A percentile compares a stretch with the other conserved stretches of the same genome.
phyloP scores from a whole-genome alignment of 2,113 vertebrate species.

The Ancistrus triradiatus region DNA sequence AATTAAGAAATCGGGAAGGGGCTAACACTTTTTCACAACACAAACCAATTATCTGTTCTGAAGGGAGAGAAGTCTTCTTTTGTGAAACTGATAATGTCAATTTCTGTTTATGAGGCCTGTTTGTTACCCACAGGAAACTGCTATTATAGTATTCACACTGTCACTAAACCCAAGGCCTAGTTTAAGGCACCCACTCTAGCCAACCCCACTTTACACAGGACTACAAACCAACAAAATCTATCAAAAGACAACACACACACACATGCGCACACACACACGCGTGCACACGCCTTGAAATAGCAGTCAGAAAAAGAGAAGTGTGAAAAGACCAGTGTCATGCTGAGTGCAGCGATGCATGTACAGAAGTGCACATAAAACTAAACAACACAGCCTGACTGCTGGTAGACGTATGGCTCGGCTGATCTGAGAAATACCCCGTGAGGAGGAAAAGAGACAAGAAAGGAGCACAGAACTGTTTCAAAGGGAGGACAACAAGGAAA shows the following conservation, averaged over 20 bases:
- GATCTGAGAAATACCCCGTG: conserved; percentile 5
- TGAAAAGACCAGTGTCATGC: conserved; percentile 40
- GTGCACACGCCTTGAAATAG: conserved; percentile 40
- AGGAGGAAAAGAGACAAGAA: not conserved
- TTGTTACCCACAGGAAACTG: conserved; percentile 31
- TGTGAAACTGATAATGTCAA: too few species aligned
- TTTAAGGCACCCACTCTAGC: conserved; percentile 8
- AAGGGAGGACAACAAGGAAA: not conserved
- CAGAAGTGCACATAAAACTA: conserved; percentile 12
- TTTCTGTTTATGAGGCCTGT: too few species aligned
- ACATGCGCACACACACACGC: too few species aligned
- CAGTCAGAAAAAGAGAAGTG: conserved; percentile 44
- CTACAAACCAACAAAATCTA: not conserved
- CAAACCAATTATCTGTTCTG: too few species aligned
- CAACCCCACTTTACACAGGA: conserved; percentile 4
- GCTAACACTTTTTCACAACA: too few species aligned
- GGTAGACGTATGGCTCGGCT: not conserved
- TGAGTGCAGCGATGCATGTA: conserved; percentile 13
- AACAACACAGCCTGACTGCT: not conserved
- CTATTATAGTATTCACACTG: conserved; percentile 1
- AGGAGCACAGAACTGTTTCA: not conserved
- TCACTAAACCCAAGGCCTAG: conserved; percentile 6
- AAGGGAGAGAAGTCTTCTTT: too few species aligned
- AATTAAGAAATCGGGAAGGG: too few species aligned
- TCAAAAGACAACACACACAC: not conserved